A percentile compares a stretch with the other conserved stretches of the same genome.
Conservation (phyloP, 2,888 invertebrate genomes). For the Phalera bucephala region DNA sequence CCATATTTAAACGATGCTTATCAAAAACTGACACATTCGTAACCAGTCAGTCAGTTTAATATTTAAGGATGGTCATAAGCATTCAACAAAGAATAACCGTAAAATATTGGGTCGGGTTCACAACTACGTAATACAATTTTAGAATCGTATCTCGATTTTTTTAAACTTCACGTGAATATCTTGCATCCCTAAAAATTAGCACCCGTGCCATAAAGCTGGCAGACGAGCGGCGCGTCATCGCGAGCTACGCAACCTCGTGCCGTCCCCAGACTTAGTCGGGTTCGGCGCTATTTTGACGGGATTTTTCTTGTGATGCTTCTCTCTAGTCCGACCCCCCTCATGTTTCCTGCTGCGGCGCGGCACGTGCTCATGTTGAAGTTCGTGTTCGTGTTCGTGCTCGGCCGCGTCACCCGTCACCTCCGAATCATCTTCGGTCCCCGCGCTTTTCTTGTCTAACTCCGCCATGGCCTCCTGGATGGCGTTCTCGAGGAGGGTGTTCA, state of each 20-base stretch:
- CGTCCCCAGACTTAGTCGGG: constrained; percentile 49
- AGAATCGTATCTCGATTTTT: too few relatives aligned
- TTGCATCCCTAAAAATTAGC: too few relatives aligned
- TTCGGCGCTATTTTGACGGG: constrained; percentile 45
- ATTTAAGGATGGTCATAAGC: too few relatives aligned
- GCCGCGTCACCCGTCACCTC: constrained; percentile 7
- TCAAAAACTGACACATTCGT: too few relatives aligned
- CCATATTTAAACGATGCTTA: too few relatives aligned
- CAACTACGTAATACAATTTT: too few relatives aligned
- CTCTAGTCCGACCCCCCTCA: constrained; percentile 49
- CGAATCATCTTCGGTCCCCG: constrained; percentile 23
- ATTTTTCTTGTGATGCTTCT: constrained; percentile 49
- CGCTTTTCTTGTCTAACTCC: constrained; percentile 89
- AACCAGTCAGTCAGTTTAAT: too few relatives aligned
- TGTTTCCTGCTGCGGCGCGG: constrained; percentile 50
- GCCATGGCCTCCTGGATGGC: constrained; percentile 97
- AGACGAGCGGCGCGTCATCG: constrained; percentile 53
- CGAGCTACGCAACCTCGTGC: constrained; percentile 77
- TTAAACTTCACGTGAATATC: too few relatives aligned
- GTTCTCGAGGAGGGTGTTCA: constrained; percentile 94
- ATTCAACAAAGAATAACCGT: too few relatives aligned
- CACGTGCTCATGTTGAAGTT: constrained; percentile 17
- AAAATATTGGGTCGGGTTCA: too few relatives aligned
- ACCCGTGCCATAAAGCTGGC: too few relatives aligned
- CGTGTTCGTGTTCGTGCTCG: constrained; percentile 3